Conservation (phyloP, 1,140 invertebrate species). For the Meloidogyne floridensis region DNA sequence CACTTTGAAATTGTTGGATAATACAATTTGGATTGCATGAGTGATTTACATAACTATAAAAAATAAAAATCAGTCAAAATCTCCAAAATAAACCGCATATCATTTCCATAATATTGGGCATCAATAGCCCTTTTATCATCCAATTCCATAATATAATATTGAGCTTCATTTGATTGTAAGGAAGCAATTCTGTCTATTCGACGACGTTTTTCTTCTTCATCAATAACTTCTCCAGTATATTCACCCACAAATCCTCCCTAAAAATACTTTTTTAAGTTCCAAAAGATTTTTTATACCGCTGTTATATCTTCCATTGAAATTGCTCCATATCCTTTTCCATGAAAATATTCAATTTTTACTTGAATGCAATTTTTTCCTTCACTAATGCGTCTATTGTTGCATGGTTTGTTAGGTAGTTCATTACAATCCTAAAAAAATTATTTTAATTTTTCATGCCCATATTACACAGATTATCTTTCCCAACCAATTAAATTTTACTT, state of each 20-base stretch:
- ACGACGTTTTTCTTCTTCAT: constrained; percentile 20
- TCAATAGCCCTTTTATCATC: constrained; percentile 32
- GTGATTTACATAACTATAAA: constrained; percentile 39
- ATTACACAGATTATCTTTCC: no score
- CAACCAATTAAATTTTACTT: neutral
- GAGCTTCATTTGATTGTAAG: constrained; percentile 34
- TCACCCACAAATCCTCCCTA: constrained; percentile 38
- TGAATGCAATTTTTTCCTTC: constrained; percentile 29
- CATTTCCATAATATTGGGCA: constrained; percentile 39
- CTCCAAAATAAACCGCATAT: constrained; percentile 11
- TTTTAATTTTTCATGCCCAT: neutral
- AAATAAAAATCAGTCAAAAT: neutral
- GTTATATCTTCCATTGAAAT: constrained; percentile 24
- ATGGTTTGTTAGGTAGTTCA: constrained; percentile 13
- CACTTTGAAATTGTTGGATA: constrained; percentile 30
- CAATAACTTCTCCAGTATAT: constrained; percentile 39
- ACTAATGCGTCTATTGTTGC: constrained; percentile 33
- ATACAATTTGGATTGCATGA: constrained; percentile 36
- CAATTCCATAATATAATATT: constrained; percentile 44
- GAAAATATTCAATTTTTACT: constrained; percentile 26
- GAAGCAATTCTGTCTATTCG: constrained; percentile 30
- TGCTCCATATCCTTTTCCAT: constrained; percentile 31
- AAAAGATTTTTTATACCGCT: constrained; percentile 17
- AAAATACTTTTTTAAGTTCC: neutral
- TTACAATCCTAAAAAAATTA: constrained; percentile 29